Percentiles rank a stretch among this genome's conserved stretches.
These are phyloP conservation scores for Galerucella calmariensis DNA, from an alignment of 2,888 invertebrate species.

Conservation along the genomic window DNA sequence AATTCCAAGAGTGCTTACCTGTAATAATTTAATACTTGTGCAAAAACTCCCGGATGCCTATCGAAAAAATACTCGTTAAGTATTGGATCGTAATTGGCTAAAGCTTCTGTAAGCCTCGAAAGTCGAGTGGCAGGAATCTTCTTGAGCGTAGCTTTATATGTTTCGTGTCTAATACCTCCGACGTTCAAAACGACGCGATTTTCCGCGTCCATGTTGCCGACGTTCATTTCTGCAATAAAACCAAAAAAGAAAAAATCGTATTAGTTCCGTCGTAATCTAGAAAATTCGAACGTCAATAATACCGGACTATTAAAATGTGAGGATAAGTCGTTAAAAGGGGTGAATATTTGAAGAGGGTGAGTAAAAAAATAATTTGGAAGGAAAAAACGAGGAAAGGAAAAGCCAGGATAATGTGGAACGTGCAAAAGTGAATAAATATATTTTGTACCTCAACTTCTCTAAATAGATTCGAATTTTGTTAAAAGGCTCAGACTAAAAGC, in stretches of 20 bases:
- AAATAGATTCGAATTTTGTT: too few species aligned
- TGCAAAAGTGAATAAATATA: too few species aligned
- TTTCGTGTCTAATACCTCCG: conserved; percentile 97
- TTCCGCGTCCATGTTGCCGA: conserved; percentile 95
- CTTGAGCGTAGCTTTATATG: conserved; percentile 94
- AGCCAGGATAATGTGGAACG: too few species aligned
- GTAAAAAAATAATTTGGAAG: too few species aligned
- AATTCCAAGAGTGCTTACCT: conserved; percentile 66
- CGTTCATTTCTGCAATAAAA: conserved; percentile 74
- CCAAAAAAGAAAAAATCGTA: background rate
- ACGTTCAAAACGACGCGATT: conserved; percentile 99
- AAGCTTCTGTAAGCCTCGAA: conserved; percentile 93
- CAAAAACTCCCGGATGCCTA: conserved; percentile 96
- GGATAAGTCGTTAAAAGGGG: too few species aligned
- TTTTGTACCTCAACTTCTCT: too few species aligned
- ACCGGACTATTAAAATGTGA: too few species aligned
- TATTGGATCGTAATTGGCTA: conserved; percentile 99
- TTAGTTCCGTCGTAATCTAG: background rate
- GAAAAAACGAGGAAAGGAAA: too few species aligned
- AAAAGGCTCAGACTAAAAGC: too few species aligned
- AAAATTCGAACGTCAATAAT: too few species aligned
- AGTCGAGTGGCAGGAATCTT: conserved; percentile 97
- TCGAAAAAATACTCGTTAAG: conserved; percentile 99
- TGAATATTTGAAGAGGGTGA: too few species aligned
- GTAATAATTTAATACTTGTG: conserved; percentile 97